Evolutionary conservation across 1,140 invertebrate species (phyloP), one percentile per base, ranked within the genome.

Genomic region (Anoplolepis gracilipes): DNA sequence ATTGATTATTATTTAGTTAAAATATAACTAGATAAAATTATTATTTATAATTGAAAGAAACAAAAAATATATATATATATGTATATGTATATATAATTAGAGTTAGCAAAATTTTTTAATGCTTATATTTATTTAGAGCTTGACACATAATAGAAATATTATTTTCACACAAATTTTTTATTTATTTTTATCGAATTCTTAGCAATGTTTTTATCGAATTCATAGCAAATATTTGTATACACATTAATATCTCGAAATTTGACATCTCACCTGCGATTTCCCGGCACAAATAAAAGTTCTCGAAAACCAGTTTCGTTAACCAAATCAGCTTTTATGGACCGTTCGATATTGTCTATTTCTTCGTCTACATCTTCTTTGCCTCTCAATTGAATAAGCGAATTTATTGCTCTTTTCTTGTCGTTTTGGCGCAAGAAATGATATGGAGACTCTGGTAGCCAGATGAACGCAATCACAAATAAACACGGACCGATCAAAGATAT

Each of bases 401-500:
- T 92, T 57, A 95, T 94, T 0, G 97, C 97, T 78, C 96, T 94
- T 19, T 96, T 93, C 10, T 93, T 92, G 36, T 94, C 91, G 1
- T 96, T 95, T 28, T 95, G 95, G 72, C 95, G 96, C 2, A 97
- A 93, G 57, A 96, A 95, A 88, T 96, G 97, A 85, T 97, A 96
- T 0, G 97, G 97, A 8, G 97, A 97, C 93, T 98, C 97, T 0
- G 97, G 97, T 92, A 97, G 95, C 82, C 96, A 96, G 33, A 95
- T 94, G 90, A 97, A 96, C 2, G 94, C 95, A 4, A 95, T 95
- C 1, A 96, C 81, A 0, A 96, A 92, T 2, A 97, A 85, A 1
- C 96, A 93, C 0, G 96, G 94, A 53, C 96, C 90, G 0, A 93
- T 86, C 53, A 96, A 93, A 42, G 95, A 96, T 53, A 96, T 94